Conservation (phyloP, 2,888 invertebrate species). For the Athetis lepigone region DNA sequence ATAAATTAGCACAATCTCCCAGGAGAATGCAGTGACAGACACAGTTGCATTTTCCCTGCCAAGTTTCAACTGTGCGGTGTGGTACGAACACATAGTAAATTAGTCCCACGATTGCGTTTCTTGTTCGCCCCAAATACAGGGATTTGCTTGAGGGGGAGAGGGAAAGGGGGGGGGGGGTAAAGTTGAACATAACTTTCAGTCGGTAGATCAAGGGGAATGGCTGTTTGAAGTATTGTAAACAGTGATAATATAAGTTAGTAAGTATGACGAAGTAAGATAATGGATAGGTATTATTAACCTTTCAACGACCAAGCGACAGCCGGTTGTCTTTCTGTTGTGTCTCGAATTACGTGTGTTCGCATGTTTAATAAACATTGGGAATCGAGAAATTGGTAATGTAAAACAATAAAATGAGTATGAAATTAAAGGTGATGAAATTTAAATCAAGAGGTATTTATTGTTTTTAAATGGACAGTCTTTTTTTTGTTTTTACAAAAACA, state of each 20-base stretch:
- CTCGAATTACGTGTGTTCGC: no score
- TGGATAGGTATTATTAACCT: no score
- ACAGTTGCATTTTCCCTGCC: slow-evolving; percentile 68
- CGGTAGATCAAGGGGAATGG: slow-evolving; percentile 8
- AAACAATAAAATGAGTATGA: no score
- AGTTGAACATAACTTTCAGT: slow-evolving; percentile 25
- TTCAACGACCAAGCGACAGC: no score
- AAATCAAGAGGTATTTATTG: no score
- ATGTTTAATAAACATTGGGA: no score
- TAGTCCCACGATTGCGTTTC: slow-evolving; percentile 53
- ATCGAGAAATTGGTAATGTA: no score
- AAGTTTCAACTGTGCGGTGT: slow-evolving; percentile 53
- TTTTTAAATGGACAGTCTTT: no score
- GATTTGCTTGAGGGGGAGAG: slow-evolving; percentile 5
- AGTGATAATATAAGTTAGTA: not conserved
- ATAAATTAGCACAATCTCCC: slow-evolving; percentile 73
- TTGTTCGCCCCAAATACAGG: slow-evolving; percentile 44
- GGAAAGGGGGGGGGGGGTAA: slow-evolving; percentile 1
- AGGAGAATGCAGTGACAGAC: slow-evolving; percentile 58
- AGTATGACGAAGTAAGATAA: not conserved
- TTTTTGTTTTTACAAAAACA: no score
- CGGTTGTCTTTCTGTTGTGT: no score
- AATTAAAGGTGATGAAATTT: no score
- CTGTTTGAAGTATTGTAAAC: slow-evolving; percentile 21
- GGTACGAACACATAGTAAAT: slow-evolving; percentile 46